Conservation (phyloP, 2,888 invertebrate species). For the Drosophila multiciliata region DNA sequence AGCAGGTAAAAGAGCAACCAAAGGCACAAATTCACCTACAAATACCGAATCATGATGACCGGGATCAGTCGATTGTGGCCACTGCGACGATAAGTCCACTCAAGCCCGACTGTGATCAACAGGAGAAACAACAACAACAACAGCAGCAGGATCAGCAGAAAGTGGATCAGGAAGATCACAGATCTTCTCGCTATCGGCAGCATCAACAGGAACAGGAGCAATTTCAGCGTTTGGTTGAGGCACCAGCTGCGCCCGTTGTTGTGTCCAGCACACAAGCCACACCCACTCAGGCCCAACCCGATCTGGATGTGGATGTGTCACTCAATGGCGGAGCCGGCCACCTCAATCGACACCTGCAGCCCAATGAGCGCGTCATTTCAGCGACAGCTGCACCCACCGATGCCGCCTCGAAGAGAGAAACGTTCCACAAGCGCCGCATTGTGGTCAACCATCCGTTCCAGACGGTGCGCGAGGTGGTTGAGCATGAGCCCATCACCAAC, state of each 20-base stretch:
- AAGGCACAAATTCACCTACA: constrained; percentile 78
- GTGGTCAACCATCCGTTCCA: constrained; percentile 88
- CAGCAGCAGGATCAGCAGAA: constrained; percentile 3
- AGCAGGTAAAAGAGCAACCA: constrained; percentile 27
- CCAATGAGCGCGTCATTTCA: constrained; percentile 86
- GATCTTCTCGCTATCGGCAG: constrained; percentile 41
- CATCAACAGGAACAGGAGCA: constrained; percentile 78
- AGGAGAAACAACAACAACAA: constrained; percentile 26
- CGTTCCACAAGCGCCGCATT: constrained; percentile 87
- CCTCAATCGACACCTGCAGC: constrained; percentile 75
- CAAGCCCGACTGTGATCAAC: constrained; percentile 66
- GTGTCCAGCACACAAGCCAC: constrained; percentile 58
- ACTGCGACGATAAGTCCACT: constrained; percentile 72
- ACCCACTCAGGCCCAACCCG: constrained; percentile 40
- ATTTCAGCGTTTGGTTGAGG: constrained; percentile 86
- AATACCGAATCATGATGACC: constrained; percentile 66
- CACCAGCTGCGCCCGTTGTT: constrained; percentile 41
- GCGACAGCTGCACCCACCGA: constrained; percentile 86
- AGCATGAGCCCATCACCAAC: constrained; percentile 87
- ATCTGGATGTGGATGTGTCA: constrained; percentile 78
- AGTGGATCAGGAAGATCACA: constrained; percentile 11
- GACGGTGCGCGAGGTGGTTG: constrained; percentile 87
- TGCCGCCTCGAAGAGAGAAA: constrained; percentile 86
- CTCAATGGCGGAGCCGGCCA: constrained; percentile 84
- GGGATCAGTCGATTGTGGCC: constrained; percentile 65